A percentile compares a stretch with the other conserved stretches of the same genome.
Evolutionary conservation across 2,888 invertebrate genomes (phyloP).

Genomic region (Hedychridium roseum): DNA sequence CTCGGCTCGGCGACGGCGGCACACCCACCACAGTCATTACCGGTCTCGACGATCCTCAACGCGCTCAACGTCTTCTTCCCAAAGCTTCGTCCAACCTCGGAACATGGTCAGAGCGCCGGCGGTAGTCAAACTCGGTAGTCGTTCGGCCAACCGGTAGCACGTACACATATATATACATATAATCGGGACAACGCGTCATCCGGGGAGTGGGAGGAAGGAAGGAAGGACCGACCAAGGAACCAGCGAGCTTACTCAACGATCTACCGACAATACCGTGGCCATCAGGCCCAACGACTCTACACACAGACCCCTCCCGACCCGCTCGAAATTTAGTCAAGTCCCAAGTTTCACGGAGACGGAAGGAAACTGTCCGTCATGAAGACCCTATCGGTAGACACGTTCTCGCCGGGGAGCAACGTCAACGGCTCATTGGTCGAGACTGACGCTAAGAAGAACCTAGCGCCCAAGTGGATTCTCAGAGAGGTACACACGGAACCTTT

Average conservation of each 20-base stretch:
- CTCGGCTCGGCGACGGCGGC: constrained; percentile 65
- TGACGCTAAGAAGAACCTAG: no score
- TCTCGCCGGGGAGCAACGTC: no score
- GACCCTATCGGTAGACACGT: neutral
- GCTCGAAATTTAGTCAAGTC: constrained; percentile 53
- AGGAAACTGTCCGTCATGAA: neutral
- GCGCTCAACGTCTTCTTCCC: constrained; percentile 59
- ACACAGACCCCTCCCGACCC: no score
- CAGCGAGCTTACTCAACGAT: no score
- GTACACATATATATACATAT: constrained; percentile 15
- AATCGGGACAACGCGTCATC: no score
- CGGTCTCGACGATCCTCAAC: constrained; percentile 59
- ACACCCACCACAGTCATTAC: constrained; percentile 61
- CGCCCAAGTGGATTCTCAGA: no score
- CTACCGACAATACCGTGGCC: no score
- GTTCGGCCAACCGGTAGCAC: constrained; percentile 18
- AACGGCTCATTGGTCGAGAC: no score
- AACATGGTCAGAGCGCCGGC: constrained; percentile 39
- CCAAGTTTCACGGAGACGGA: constrained; percentile 33
- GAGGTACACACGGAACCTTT: no score
- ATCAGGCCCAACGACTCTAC: no score
- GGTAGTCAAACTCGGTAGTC: constrained; percentile 26
- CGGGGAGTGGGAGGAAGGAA: no score
- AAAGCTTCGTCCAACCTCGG: constrained; percentile 52
- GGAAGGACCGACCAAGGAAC: no score